Base-by-base conservation (phyloP, 1,140 invertebrate genomes). In the Hylaeus anthracinus region DNA sequence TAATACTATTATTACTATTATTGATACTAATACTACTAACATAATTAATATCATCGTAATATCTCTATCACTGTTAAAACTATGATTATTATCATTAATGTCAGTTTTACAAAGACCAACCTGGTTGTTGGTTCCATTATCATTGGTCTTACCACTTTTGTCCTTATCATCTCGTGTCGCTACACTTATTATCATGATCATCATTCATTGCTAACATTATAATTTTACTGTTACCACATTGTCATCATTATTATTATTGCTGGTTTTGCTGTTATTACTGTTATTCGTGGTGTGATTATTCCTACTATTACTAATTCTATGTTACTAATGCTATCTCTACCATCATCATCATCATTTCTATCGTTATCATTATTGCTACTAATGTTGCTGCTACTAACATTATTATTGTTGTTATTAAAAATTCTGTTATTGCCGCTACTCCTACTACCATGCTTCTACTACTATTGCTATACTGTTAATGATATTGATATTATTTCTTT, bases 221-320 rank as follows among this genome's bases (percentile, higher is more conserved):
- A 64, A 5, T 43, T 45, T 41, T 70, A 37, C 55, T 64, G 48
- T 53, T 76, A 65, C 12, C 12, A 45, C 39, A 65, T 72, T 45
- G 72, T 72, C 80, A 78, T 78, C n/a, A 76, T 72, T 86, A 66
- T 65, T 55, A 75, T 66, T 75, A 69, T 43, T 43, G 51, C 82
- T 45, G n/a, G 2, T 64, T 39, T 26, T 77, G 37, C 15, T 60
- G 26, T 26, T 15, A 55, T 14, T 55, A 45, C 37, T 55, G 48
- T 5, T 51, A 51, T 39, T 51, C 64, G 56, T 77, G 70, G 39
- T 61, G 5, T 14, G 26, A 51, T 26, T 72, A 72, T 8, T 79
- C 37, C 15, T 64, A 72, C 53, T 56, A 8, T 45, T 66, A 15
- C n/a, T 45, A 45, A 1, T n/a, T 48, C 51, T 14, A 58, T 43